Base-by-base conservation (phyloP, 2,888 invertebrate genomes). In the Strigamia transsilvanica region DNA sequence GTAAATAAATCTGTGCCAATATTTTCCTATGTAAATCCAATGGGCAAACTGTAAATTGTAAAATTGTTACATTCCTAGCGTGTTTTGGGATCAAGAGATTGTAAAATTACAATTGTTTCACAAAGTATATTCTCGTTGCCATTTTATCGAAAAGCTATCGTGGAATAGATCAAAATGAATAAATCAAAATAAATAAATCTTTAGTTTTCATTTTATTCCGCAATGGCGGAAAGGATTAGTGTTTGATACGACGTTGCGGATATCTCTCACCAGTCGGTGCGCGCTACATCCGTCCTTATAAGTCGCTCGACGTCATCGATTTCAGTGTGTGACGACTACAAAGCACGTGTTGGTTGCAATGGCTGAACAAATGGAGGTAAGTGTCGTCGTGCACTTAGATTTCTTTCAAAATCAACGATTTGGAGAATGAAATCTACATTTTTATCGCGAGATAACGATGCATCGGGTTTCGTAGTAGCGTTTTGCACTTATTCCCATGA, bases 331-430 rank as follows among this genome's bases (percentile, higher is more conserved):
- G 79, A 79, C 79, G 79, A 41, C 32, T 3, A 42, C 79, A 41
- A 79, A 79, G 79, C 79, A 79, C 79, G 79, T 79, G 79, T 42
- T 41, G 38, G 34, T 41, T 23, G 79, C 79, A 38, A 79, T 79
- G 79, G 79, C 79, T 79, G 79, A 79, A 79, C 79, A 79, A 79
- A 79, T 79, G 79, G 79, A 79, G 79, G 79, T 79, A 38, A 79
- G 42, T n/a, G 23, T 27, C 32, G 73, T 13, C 32, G 23, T 15
- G 23, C 73, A 73, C 73, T 32, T 27, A 27, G 73, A 27, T 73
- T 73, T 56, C 18, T 4, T 18, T 56, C 5, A 18, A 56, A 56
- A 56, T 56, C 56, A n/a, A 46, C 15, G 46, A 46, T 46, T n/a
- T 0, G 46, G 5, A n/a, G 12, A 4, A 5, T 13, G 46, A 13